phyloP scores from a whole-genome alignment of 2,888 invertebrate species.

The Neoaliturus tenellus region DNA sequence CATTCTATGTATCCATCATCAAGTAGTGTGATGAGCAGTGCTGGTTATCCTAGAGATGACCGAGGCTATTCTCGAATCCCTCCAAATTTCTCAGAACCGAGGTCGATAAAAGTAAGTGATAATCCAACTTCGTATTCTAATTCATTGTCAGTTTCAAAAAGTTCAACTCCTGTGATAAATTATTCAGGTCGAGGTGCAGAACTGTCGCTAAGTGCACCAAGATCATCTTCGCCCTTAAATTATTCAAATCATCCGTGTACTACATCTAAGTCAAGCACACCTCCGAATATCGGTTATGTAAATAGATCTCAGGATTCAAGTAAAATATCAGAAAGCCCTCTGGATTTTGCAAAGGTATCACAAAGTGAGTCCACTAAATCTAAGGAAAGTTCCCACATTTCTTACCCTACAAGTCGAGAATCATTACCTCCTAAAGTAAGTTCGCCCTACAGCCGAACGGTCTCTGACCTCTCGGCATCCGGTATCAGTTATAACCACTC shows the following conservation, averaged over 20 bases:
- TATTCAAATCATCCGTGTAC: slow-evolving; percentile 58
- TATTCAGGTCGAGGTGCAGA: slow-evolving; percentile 56
- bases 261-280: slow-evolving; percentile 38
- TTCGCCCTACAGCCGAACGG: slow-evolving; percentile 62
- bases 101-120: slow-evolving; percentile 53
- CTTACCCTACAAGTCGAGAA: slow-evolving; percentile 62
- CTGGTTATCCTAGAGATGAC: slow-evolving; percentile 59
- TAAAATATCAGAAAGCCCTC: slow-evolving; percentile 30
- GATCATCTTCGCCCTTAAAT: slow-evolving; percentile 61
- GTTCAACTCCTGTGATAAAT: slow-evolving; percentile 55
- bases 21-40: slow-evolving; percentile 52
- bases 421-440: slow-evolving; percentile 63
- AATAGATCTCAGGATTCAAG: slow-evolving; percentile 52
- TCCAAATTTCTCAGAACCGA: slow-evolving; percentile 49
- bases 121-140: slow-evolving; percentile 32
- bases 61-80: background rate
- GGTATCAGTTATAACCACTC: slow-evolving; percentile 59
- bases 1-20: slow-evolving; percentile 59
- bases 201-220: slow-evolving; percentile 38
- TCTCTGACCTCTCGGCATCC: slow-evolving; percentile 60
- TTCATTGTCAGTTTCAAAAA: slow-evolving; percentile 26
- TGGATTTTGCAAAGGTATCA: slow-evolving; percentile 56
- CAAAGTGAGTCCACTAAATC: background rate
- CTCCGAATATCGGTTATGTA: slow-evolving; percentile 40
- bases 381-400: slow-evolving; percentile 55